phyloP scores from a whole-genome alignment of 2,113 vertebrate species.

The Notothenia coriiceps region DNA sequence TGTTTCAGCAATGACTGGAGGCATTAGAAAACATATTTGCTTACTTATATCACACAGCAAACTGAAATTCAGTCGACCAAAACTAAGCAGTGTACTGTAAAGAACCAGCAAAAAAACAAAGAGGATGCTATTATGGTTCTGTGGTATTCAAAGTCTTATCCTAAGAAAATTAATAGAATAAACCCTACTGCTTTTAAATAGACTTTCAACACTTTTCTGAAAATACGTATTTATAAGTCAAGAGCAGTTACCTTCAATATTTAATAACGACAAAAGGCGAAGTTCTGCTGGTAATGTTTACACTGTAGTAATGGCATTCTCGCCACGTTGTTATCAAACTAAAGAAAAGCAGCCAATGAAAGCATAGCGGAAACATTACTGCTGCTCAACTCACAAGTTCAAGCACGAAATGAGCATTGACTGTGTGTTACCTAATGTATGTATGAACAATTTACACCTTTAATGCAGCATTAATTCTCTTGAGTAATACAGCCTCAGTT shows the following conservation, averaged over 20 bases:
- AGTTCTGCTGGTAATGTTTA: constrained; percentile 49
- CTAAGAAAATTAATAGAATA: constrained; percentile 30
- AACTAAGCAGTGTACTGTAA: neutral
- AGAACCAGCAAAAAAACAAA: neutral
- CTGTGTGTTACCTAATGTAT: constrained; percentile 56
- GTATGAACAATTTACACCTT: constrained; percentile 74
- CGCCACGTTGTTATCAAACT: constrained; percentile 46
- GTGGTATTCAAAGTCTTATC: constrained; percentile 3
- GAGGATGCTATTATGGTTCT: constrained; percentile 6
- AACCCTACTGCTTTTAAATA: constrained; percentile 32
- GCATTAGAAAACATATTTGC: no score
- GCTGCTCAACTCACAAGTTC: constrained; percentile 36
- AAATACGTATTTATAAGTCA: constrained; percentile 61
- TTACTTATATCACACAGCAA: neutral
- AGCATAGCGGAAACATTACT: constrained; percentile 40
- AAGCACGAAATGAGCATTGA: constrained; percentile 55
- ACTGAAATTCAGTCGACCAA: neutral
- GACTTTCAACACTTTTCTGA: constrained; percentile 36
- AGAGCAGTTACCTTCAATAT: constrained; percentile 62
- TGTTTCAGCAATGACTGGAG: neutral
- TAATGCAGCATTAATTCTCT: constrained; percentile 58
- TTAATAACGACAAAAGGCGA: constrained; percentile 56
- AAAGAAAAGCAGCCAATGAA: constrained; percentile 38
- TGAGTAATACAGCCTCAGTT: constrained; percentile 16
- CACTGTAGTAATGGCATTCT: constrained; percentile 56